phyloP scores from a whole-genome alignment of 2,797 vertebrate species.

The Staurois parvus region DNA sequence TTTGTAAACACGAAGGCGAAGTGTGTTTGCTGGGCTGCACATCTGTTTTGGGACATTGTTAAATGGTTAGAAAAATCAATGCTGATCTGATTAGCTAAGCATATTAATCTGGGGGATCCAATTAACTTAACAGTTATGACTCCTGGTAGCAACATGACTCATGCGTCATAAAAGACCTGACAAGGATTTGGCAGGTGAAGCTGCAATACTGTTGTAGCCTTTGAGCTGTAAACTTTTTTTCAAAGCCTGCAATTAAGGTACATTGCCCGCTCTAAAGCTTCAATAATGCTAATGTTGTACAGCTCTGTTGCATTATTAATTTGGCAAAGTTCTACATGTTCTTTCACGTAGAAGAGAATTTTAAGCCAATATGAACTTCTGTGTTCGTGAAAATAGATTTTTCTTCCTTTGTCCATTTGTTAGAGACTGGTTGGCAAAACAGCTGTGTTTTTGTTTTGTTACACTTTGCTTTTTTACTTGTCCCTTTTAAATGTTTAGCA shows the following conservation, averaged over 20 bases:
- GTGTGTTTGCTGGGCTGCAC: slow-evolving; percentile 75
- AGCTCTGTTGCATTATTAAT: slow-evolving; percentile 32
- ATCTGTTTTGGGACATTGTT: slow-evolving; percentile 76
- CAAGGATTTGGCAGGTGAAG: slow-evolving; percentile 44
- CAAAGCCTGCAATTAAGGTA: slow-evolving; percentile 5
- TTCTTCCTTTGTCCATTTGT: too few species aligned
- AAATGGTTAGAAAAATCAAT: slow-evolving; percentile 73
- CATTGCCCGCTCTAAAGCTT: slow-evolving; percentile 8
- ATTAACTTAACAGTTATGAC: slow-evolving; percentile 75
- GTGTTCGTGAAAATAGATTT: too few species aligned
- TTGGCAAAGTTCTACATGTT: background rate
- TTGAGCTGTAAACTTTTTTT: slow-evolving; percentile 14
- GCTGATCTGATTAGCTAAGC: slow-evolving; percentile 73
- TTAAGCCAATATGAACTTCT: background rate
- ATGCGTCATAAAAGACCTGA: slow-evolving; percentile 66
- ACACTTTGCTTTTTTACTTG: too few species aligned
- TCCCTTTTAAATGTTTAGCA: too few species aligned
- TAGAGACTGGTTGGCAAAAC: too few species aligned
- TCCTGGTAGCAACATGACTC: slow-evolving; percentile 72
- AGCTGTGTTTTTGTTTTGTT: too few species aligned
- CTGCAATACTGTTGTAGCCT: background rate
- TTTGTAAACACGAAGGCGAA: slow-evolving; percentile 77
- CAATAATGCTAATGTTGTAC: slow-evolving; percentile 11
- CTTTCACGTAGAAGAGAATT: background rate
- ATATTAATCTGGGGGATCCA: slow-evolving; percentile 74